phyloP scores from a whole-genome alignment of 2,888 invertebrate genomes.

The Muschampia plurimacula region DNA sequence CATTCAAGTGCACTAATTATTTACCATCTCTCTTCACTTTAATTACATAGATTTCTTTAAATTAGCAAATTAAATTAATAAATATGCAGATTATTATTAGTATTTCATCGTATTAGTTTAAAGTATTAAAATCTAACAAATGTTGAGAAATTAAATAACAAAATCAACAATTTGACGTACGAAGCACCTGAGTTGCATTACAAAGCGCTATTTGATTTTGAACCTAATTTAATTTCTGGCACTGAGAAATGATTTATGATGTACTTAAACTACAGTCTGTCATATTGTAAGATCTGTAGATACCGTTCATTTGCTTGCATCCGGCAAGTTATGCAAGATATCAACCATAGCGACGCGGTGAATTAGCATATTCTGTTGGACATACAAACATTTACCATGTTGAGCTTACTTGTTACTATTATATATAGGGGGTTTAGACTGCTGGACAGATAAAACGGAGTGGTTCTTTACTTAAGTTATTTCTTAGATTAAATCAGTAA shows the following conservation, averaged over 20 bases:
- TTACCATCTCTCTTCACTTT: background rate
- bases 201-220: slow-evolving; percentile 37
- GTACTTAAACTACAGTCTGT: slow-evolving; percentile 39
- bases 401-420: slow-evolving; percentile 7
- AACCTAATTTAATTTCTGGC: slow-evolving; percentile 37
- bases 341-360: slow-evolving; percentile 35
- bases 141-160: background rate
- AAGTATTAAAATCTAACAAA: background rate
- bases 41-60: background rate
- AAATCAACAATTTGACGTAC: slow-evolving; percentile 16
- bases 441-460: slow-evolving; percentile 16
- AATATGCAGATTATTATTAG: background rate
- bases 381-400: slow-evolving; percentile 37
- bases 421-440: slow-evolving; percentile 25
- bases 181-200: slow-evolving; percentile 15
- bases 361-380: slow-evolving; percentile 38
- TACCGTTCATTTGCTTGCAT: slow-evolving; percentile 38
- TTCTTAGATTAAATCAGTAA: slow-evolving; percentile 24
- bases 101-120: background rate
- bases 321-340: slow-evolving; percentile 39
- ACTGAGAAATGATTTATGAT: slow-evolving; percentile 36
- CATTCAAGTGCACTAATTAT: slow-evolving; percentile 7
- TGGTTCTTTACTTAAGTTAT: slow-evolving; percentile 12
- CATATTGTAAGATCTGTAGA: slow-evolving; percentile 38
- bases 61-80: background rate